Evolutionary conservation across 2,113 vertebrate genomes (phyloP), one percentile per base, ranked within the genome.

Genomic region (Spizaetus ornatus): DNA sequence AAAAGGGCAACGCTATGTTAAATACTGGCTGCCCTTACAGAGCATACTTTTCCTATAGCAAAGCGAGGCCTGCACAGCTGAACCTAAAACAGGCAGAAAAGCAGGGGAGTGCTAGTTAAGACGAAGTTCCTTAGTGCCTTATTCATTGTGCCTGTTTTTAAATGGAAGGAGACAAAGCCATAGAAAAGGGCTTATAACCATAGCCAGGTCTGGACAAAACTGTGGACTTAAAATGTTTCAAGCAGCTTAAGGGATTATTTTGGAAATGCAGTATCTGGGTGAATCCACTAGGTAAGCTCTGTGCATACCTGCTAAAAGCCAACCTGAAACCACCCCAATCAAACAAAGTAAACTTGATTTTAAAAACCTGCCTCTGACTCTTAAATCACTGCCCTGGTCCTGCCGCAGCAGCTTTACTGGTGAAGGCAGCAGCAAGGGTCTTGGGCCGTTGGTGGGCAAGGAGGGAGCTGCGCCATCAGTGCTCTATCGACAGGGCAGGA

Each of bases 401-500:
- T 21, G n/a, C 26, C 1, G 1, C 56, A 31, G 32, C 50, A 40
- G 43, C 36, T 16, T 45, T 14, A 8, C 23, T 0, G 1, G 43
- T 1, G 14, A 38, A 43, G 16, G 36, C 32, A n/a, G 8, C 5
- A 19, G 25, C 19, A 25, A 56, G 0, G 5, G 69, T 10, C 31
- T 13, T 1, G 42, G 53, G 42, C 38, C 29, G 25, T 13, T 6
- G 15, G 34, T 20, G 3, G 5, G 31, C 11, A 16, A 20, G 50
- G 7, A 19, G 8, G 20, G 15, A 42, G 31, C 26, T 13, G 48
- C 17, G 3, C 3, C 3, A 1, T 10, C 55, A 47, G 20, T 4
- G 23, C 43, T 15, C 5, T 4, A 5, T 5, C 14, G 4, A 5
- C 1, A 7, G n/a, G 31, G 53, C 18, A 15, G 20, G 0, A 25